phyloP scores from a whole-genome alignment of 2,113 vertebrate species.

The Heptranchias perlo region DNA sequence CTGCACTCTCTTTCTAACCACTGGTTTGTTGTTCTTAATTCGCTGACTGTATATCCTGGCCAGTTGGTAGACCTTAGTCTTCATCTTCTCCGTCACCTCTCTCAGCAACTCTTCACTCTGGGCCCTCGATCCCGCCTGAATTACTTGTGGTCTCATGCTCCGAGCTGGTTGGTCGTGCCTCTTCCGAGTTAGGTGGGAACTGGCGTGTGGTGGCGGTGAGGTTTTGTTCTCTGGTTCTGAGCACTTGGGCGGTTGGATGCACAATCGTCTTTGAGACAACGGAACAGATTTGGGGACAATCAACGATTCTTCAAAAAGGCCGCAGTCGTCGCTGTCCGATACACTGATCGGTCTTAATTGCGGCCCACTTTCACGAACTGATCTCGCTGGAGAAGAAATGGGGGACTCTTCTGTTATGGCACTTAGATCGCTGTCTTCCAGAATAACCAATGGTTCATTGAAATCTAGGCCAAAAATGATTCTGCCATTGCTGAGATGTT shows the following conservation, averaged over 20 bases:
- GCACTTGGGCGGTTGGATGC: not conserved
- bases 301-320: not conserved
- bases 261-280: not conserved
- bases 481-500: constrained; percentile 38
- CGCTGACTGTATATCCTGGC: constrained; percentile 92
- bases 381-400: constrained; percentile 43
- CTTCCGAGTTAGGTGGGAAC: not conserved
- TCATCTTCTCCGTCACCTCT: constrained; percentile 62
- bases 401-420: constrained; percentile 51
- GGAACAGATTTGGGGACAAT: not conserved
- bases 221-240: not conserved
- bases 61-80: constrained; percentile 85
- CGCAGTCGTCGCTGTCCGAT: not conserved
- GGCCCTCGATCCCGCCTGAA: not conserved
- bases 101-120: constrained; percentile 26
- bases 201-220: not conserved
- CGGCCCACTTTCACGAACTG: not conserved
- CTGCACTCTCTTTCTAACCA: constrained; percentile 45
- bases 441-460: constrained; percentile 56
- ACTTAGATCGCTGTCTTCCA: constrained; percentile 63
- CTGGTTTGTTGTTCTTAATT: constrained; percentile 68
- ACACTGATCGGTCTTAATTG: not conserved
- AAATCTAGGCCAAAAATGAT: constrained; percentile 36
- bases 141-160: not conserved
- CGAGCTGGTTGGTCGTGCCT: not conserved